Evolutionary conservation across 2,888 invertebrate genomes (phyloP), one percentile per base, ranked within the genome.

Genomic region (Phyllotreta cruciferae): DNA sequence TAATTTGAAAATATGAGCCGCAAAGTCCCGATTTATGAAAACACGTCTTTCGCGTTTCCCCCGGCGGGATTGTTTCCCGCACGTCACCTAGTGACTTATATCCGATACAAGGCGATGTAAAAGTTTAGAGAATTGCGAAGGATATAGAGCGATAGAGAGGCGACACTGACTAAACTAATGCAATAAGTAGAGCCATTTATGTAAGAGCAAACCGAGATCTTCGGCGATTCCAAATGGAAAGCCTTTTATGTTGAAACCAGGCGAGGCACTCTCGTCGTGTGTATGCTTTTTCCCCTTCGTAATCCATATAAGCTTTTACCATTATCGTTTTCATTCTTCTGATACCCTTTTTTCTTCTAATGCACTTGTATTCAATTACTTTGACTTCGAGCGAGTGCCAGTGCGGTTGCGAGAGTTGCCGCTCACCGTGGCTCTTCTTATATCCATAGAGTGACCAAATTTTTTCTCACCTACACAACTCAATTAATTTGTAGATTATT

Each of bases 131-230:
- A 56, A 62, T 52, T 42, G 37, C 52, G 62, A 24, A 24, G 24
- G 34, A 56, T 52, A 50, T 52, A 45, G 53, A 45, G 45, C 57
- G 52, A 53, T 62, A 53, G 38, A 53, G 38, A 57, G 47, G 60
- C 73, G 74, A 73, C 74, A 74, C 71, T 73, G 76, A 74, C 73
- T 75, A 71, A 76, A 76, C 76, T 75, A 75, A 74, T 73, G 74
- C 75, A 74, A 74, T 75, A 76, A 74, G 75, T 74, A 74, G 73
- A 70, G 71, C 75, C 75, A 76, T 76, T 76, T 76, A 75, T 74
- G 75, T 76, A 71, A 74, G 73, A 75, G 75, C 75, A 76, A 76
- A 75, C 73, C 73, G 74, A 74, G 75, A 75, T 76, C 75, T 74
- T 72, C 70, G 73, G 69, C 73, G 71, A 74, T 72, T 69, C 72